These are phyloP conservation scores for Athene cunicularia DNA, from an alignment of 2,113 vertebrate species.

Conservation along the genomic window DNA sequence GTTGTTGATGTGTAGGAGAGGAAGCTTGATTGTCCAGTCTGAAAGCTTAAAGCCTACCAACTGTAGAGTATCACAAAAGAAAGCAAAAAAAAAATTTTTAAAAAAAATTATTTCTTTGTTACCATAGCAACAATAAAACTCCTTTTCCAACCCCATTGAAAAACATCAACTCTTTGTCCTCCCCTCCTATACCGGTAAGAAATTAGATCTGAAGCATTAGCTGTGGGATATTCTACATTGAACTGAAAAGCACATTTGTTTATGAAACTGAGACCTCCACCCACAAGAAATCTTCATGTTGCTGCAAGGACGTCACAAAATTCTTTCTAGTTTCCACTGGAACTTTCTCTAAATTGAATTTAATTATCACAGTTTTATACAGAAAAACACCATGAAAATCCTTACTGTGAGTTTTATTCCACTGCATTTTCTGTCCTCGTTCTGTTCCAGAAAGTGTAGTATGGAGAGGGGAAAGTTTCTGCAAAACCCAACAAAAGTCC, in stretches of 20 bases:
- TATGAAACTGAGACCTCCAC: background rate
- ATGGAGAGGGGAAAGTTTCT: background rate
- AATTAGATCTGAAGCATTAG: background rate
- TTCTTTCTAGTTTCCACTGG: background rate
- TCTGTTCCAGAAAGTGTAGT: background rate
- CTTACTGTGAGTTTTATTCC: background rate
- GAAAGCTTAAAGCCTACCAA: background rate
- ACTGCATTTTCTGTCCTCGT: background rate
- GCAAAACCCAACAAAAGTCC: background rate
- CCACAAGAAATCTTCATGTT: background rate
- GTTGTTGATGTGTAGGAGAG: background rate
- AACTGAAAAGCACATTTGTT: background rate
- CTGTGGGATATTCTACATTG: background rate
- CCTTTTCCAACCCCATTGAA: background rate
- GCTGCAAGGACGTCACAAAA: background rate
- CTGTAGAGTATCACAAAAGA: background rate
- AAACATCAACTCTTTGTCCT: background rate
- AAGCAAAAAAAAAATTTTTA: background rate
- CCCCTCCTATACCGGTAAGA: background rate
- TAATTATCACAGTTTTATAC: background rate
- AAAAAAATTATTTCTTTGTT: background rate
- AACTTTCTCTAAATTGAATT: background rate
- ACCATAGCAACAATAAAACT: slow-evolving; percentile 6
- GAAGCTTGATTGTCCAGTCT: background rate
- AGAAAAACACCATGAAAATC: background rate